Evolutionary conservation across 2,888 invertebrate species (phyloP).

Genomic region (Sesamia inferens): DNA sequence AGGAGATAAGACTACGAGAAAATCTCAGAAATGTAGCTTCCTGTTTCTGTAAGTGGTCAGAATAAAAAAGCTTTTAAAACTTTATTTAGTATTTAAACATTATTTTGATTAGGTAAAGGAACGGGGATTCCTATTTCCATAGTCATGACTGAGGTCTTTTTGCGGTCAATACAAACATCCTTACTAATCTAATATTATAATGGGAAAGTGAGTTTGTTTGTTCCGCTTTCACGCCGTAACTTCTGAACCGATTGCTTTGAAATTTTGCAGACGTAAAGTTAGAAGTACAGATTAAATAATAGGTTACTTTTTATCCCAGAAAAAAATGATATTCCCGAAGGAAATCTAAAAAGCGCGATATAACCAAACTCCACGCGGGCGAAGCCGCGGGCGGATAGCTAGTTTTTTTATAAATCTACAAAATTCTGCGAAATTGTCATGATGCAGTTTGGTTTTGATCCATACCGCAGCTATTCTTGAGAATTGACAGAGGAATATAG

Average conservation of each 20-base stretch:
- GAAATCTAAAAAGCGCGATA: too few relatives aligned
- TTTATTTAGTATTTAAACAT: neutral
- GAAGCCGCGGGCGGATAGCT: too few relatives aligned
- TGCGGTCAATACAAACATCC: slow-evolving; percentile 10
- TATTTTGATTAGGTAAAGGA: neutral
- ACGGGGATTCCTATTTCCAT: neutral
- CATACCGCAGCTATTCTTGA: slow-evolving; percentile 1
- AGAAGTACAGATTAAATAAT: too few relatives aligned
- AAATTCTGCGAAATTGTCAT: slow-evolving; percentile 25
- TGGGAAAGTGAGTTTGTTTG: too few relatives aligned
- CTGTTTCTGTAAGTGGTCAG: neutral
- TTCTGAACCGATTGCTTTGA: too few relatives aligned
- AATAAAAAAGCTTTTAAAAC: neutral
- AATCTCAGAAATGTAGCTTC: neutral
- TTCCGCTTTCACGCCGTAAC: too few relatives aligned
- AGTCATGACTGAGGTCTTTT: slow-evolving; percentile 9
- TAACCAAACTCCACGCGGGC: too few relatives aligned
- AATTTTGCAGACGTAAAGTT: too few relatives aligned
- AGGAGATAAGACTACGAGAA: slow-evolving; percentile 56
- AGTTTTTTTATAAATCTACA: slow-evolving; percentile 7
- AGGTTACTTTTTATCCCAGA: too few relatives aligned
- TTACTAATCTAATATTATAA: too few relatives aligned
- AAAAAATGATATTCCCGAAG: too few relatives aligned
- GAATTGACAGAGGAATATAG: slow-evolving; percentile 39
- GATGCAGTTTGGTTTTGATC: slow-evolving; percentile 22